Evolutionary conservation across 30 jellyfish, hydroid and myxozoan genomes (phyloP), one percentile per base, ranked within the genome.

Genomic region (Aurelia sp.): DNA sequence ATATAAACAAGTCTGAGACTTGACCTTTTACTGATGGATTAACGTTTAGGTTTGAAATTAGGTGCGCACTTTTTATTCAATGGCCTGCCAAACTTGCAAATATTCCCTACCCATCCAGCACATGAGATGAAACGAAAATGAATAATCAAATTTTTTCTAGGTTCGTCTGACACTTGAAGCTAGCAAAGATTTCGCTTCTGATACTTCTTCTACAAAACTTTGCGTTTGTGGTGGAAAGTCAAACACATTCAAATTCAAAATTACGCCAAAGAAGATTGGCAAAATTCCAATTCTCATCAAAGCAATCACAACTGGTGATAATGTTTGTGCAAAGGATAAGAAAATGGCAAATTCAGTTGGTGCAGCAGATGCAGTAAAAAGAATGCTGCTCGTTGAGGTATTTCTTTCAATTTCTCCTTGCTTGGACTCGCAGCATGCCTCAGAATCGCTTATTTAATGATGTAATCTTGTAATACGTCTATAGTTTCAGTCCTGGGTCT

Each of bases 201-300:
- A 50, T 27, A 74, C 88, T 18, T 90, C 68, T 3, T 78, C 96
- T 16, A 62, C 87, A 30, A 90, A 78, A 47, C 74, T 75, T 11
- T 90, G 97, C 37, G 82, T 90, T 10, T 84, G 97, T 50, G 90
- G 96, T 12, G 89, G 87, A 13, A 71, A 84, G 20, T 51, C 97
- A 20, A 81, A 84, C 69, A 83, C 96, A 7, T 71, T 77, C 62
- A 60, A n/a, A 47, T 90, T 90, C 68, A 65, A 41, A 20, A 62
- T 90, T 2, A 76, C 71, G 0, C 97, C 97, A 74, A 71, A 20
- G n/a, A 71, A 52, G 20, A 90, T 90, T 66, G 97, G 97, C 33
- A 70, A 61, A 61, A 90, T 84, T 64, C 96, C 96, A 55, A 75
- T 90, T 6, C 78, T 74, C 7, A 85, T 90, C 37, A 77, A 87